Evolutionary conservation across 1,140 invertebrate species (phyloP), one percentile per base, ranked within the genome.

Genomic region (Caenorhabditis inopinata): DNA sequence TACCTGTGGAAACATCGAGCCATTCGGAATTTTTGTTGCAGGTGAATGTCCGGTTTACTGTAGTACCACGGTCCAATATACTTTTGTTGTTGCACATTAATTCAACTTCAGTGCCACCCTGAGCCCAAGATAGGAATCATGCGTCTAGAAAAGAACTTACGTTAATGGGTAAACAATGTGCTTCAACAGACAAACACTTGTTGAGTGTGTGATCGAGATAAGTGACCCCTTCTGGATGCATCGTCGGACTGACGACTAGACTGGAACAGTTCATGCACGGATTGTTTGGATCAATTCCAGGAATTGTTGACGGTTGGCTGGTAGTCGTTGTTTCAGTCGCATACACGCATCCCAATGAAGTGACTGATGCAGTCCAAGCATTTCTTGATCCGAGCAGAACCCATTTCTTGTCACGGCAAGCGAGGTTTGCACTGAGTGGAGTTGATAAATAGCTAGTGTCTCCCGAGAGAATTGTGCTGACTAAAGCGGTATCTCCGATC

Each of bases 241-340:
- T 62, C 49, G 76, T 42, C 7, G 32, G 49, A 62, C 27, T 46
- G 9, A 62, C 76, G 5, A 78, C 76, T 27, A 78, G 38, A 27
- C 68, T 42, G 11, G 49, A 25, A 21, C 76, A 78, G 76, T 78
- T 78, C 49, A 62, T 58, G 38, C 76, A 78, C 1, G 76, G 76
- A 47, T 78, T 47, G 23, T 78, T 78, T 1, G 76, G 76, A 47
- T 78, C 76, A 27, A 78, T 53, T 62, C 32, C 49, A 25, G 35
- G 45, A 29, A 78, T 23, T 38, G 76, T 58, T 0, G 76, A 62
- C 0, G 76, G 49, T 14, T 23, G 23, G 25, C 16, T 27, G 11
- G 27, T 68, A 0, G 58, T 68, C 0, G 58, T 68, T 18, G 58
- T 68, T 14, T 29, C 16, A 21, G 23, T 68, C 6, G 58, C 58